Evolutionary conservation across 2,888 invertebrate genomes (phyloP), one percentile per base, ranked within the genome.

Genomic region (Hydrotaea diabolus): DNA sequence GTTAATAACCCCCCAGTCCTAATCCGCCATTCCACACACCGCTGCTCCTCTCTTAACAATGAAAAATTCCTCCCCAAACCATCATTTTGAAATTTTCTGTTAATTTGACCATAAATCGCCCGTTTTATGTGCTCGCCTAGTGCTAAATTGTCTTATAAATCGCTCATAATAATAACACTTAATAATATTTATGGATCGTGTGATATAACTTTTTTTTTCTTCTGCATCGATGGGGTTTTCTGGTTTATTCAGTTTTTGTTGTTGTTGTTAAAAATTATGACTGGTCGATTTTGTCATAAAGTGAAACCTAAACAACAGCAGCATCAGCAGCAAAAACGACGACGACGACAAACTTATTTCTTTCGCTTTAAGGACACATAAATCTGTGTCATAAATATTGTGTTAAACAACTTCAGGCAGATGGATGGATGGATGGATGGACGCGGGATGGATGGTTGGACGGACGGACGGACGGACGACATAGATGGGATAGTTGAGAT

Each of bases 111-210:
- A 49, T 49, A 49, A 49, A 26, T 26, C 31, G 26, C 31, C 5
- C 13, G 59, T 62, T 62, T 39, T 39, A 49, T 49, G 49, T 2
- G 15, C n/a, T 43, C 9, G 49, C 49, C n/a, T 49, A n/a, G 21
- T 43, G 46, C 43, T 19, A 69, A 69, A 69, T 69, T 69, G 43
- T 69, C 17, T 69, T 39, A 69, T 69, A 43, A 69, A 69, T 69
- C 66, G 66, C 23, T 69, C 66, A 69, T 43, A 69, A 69, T 19
- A 69, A 62, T 7, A 69, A 69, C 66, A 69, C 39, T 69, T 69
- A 69, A 69, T 69, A 69, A 43, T 49, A 69, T 69, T 69, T 69
- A 69, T 69, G 66, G 19, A 43, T 21, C 21, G 26, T 23, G 15
- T 23, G 15, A 23, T 59, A 26, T 59, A 59, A 59, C 23, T 59